These are phyloP conservation scores for Chrysodeixis includens DNA, from an alignment of 2,888 invertebrate species.

Conservation along the genomic window DNA sequence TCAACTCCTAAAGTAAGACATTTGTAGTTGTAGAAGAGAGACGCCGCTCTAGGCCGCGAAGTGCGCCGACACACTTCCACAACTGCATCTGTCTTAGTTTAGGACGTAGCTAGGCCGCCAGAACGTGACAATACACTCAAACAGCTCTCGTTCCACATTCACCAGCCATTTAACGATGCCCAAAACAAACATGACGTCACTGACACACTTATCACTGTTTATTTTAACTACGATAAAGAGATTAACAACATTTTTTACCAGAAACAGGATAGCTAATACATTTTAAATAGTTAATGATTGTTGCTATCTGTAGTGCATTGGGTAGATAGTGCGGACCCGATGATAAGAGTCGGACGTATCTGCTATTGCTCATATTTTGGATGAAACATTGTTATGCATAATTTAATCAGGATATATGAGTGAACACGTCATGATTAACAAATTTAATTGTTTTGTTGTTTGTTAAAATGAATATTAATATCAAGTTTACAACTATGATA, in stretches of 20 bases:
- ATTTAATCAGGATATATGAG: conserved; percentile 34
- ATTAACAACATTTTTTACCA: conserved; percentile 31
- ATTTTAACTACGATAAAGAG: conserved; percentile 47
- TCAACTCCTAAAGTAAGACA: too few species aligned
- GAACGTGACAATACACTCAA: conserved; percentile 41
- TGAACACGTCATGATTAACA: conserved; percentile 29
- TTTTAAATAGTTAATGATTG: conserved; percentile 37
- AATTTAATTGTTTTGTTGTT: conserved; percentile 18
- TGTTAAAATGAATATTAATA: conserved; percentile 6
- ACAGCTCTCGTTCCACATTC: conserved; percentile 45
- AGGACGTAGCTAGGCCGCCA: too few species aligned
- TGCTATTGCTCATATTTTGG: conserved; percentile 37
- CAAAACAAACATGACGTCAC: conserved; percentile 49
- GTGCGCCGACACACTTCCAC: too few species aligned
- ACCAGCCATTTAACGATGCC: conserved; percentile 36
- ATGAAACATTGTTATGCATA: conserved; percentile 41
- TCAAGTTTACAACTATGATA: neutral
- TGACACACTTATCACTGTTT: conserved; percentile 42
- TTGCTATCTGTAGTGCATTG: conserved; percentile 36
- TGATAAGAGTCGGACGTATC: conserved; percentile 38
- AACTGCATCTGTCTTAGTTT: too few species aligned
- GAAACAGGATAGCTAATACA: conserved; percentile 24
- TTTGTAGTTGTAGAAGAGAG: too few species aligned
- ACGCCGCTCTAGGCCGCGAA: too few species aligned
- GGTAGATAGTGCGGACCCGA: conserved; percentile 25